Evolutionary conservation across 92 coral and sea anemone species (phyloP).

Genomic region (Blastomussa wellsi): DNA sequence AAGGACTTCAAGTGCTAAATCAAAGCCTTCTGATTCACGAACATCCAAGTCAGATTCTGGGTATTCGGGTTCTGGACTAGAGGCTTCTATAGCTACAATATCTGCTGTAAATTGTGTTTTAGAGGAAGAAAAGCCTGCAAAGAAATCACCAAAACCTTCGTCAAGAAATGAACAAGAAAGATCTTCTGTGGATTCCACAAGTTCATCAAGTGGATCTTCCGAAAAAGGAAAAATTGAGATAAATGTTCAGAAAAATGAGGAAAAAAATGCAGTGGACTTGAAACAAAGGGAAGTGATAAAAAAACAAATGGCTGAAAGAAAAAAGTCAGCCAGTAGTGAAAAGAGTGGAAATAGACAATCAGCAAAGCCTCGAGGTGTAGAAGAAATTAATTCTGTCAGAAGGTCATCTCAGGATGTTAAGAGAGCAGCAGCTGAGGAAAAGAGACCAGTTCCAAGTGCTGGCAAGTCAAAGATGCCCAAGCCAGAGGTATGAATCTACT

Average conservation of each 20-base stretch:
- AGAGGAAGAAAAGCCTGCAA: conserved; percentile 43
- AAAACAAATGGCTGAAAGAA: conserved; percentile 71
- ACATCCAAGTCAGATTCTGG: conserved; percentile 78
- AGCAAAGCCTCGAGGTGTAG: conserved; percentile 18
- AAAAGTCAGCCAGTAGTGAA: conserved; percentile 43
- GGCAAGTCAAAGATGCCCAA: conserved; percentile 53
- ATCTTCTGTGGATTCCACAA: conserved; percentile 61
- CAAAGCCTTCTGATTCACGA: conserved; percentile 24
- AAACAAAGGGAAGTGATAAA: conserved; percentile 62
- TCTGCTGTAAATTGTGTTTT: conserved; percentile 85
- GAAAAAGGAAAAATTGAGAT: conserved; percentile 70
- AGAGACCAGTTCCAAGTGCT: conserved; percentile 52
- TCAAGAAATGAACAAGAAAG: conserved; percentile 54
- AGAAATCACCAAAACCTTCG: conserved; percentile 41
- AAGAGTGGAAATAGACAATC: background rate
- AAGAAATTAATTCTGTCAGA: background rate
- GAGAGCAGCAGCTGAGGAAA: conserved; percentile 19
- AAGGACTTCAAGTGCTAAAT: conserved; percentile 40
- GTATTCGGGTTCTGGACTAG: conserved; percentile 63
- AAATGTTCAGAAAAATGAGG: conserved; percentile 30
- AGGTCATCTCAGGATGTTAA: conserved; percentile 25
- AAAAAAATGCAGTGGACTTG: conserved; percentile 36
- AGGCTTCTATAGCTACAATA: conserved; percentile 75
- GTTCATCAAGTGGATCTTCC: conserved; percentile 69
- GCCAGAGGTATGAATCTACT: conserved; percentile 26